Base-by-base conservation (phyloP, 2,797 vertebrate genomes). In the Rhinichthys osculus region DNA sequence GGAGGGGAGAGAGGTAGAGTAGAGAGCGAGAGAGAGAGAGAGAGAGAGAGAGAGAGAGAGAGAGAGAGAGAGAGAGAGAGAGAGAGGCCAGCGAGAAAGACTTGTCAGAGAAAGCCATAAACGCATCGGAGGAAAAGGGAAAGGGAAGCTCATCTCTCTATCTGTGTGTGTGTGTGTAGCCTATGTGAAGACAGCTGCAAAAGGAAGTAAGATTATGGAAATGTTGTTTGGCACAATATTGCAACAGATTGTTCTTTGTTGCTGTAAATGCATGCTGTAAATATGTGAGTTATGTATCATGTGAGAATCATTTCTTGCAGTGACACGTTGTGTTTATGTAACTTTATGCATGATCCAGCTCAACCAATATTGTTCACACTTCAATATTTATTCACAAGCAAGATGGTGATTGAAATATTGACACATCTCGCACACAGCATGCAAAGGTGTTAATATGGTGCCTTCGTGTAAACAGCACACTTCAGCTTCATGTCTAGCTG, bases 161-260 rank as follows among this genome's bases (percentile, higher is more conserved):
- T 50, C 13, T 47, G 0, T 42, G 0, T 67, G 17, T 67, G 86
- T 84, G 66, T 52, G 59, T 86, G 59, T 40, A 16, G 14, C 14
- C 47, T 70, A 64, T 77, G 50, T 73, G 81, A 82, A 85, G 67
- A 86, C 78, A 71, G 84, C 90, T 79, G 27, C 89, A 83, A 73
- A 69, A 76, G 81, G 66, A 91, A 84, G 90, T 91, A 90, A 91
- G 91, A 86, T 77, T 81, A 78, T 83, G 64, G 30, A 85, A 71
- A 47, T 83, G 66, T 44, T 85, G 74, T 83, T 86, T 72, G 72
- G 64, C 78, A 59, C 78, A 54, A 82, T 83, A 30, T 72, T 84
- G 66, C 27, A 74, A 76, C 84, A 86, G 66, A 81, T 52, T 64
- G 59, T 44, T 70, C 66, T 72, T 73, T 85, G 62, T 82, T 84